Percentiles rank a stretch among this genome's conserved stretches.
phyloP scores from a whole-genome alignment of 2,113 vertebrate genomes.

The Bolborhynchus lineola region DNA sequence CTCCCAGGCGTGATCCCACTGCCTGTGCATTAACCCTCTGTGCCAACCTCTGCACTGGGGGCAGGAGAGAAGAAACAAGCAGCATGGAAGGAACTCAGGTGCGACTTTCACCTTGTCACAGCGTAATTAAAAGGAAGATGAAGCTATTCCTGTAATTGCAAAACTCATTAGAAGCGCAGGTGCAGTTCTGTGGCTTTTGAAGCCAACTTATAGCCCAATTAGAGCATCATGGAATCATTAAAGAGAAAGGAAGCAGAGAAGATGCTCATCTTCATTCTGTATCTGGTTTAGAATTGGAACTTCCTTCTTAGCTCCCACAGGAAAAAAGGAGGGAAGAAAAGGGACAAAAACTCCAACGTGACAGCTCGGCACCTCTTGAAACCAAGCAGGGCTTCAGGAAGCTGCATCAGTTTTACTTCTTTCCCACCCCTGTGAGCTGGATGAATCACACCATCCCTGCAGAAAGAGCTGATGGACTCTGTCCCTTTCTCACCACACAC shows the following conservation, averaged over 20 bases:
- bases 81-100: not conserved
- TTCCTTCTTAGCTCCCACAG: not conserved
- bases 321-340: not conserved
- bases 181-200: not conserved
- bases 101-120: not conserved
- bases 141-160: not conserved
- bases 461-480: not conserved
- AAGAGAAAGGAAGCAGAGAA: not conserved
- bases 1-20: accelerated
- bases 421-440: not conserved
- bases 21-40: accelerated
- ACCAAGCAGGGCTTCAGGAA: not conserved
- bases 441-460: not conserved
- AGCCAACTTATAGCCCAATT: not conserved
- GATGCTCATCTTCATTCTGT: not conserved
- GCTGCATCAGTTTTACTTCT: not conserved
- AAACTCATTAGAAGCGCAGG: not conserved
- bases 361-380: not conserved
- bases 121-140: not conserved
- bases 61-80: not conserved
- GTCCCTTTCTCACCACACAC: not conserved
- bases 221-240: not conserved
- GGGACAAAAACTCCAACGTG: not conserved
- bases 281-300: not conserved
- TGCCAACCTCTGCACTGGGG: too few species aligned